Conservation (phyloP, 2,888 invertebrate genomes). For the Yponomeuta sedellus region DNA sequence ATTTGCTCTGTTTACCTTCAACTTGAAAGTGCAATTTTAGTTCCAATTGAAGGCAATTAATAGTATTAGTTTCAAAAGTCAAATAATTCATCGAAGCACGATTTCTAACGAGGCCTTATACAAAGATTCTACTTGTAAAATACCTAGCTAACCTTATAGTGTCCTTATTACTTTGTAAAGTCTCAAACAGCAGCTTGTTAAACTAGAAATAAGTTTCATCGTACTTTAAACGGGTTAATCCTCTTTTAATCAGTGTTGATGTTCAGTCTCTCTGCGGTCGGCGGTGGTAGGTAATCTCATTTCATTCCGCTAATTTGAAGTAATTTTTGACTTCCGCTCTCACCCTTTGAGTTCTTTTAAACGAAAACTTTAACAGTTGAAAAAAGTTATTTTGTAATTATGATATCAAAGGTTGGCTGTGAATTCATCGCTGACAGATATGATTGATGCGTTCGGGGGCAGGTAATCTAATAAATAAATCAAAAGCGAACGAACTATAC, state of each 20-base stretch:
- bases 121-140: not conserved
- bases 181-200: not conserved
- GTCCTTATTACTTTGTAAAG: not conserved
- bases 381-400: constrained; percentile 10
- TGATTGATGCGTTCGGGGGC: not conserved
- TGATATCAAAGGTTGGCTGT: not conserved
- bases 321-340: constrained; percentile 8
- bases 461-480: constrained; percentile 4
- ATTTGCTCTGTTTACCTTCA: constrained; percentile 2
- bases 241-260: constrained; percentile 70
- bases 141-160: not conserved
- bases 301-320: constrained; percentile 28
- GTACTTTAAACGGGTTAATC: constrained; percentile 70
- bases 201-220: constrained; percentile 50
- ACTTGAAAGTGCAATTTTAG: not conserved
- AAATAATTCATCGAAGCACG: too few relatives aligned
- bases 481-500: constrained; percentile 6
- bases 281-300: constrained; percentile 38
- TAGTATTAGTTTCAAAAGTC: too few relatives aligned
- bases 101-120: too few relatives aligned
- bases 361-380: not conserved
- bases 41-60: not conserved
- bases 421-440: not conserved
- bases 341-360: not conserved
- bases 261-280: constrained; percentile 41